These are phyloP conservation scores for Ondatra zibethicus DNA, from an alignment of 2,113 vertebrate species.

Conservation along the genomic window DNA sequence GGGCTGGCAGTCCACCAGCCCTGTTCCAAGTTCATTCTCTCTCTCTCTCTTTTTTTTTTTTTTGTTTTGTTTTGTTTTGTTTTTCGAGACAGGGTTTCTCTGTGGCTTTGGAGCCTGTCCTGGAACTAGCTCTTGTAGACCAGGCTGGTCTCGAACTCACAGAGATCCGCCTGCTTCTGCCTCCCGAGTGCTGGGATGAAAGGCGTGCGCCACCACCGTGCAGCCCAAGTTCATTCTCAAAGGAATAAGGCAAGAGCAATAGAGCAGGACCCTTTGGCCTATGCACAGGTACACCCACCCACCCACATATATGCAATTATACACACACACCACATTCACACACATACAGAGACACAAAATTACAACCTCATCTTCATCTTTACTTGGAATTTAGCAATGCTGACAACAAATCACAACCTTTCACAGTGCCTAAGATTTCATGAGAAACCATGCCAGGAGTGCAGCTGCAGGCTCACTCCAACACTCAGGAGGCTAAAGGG, in stretches of 20 bases:
- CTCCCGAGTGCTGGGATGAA: too few relatives aligned
- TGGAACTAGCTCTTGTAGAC: too few relatives aligned
- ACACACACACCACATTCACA: not conserved
- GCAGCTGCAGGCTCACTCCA: not conserved
- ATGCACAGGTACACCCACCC: not conserved
- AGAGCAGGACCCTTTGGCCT: not conserved
- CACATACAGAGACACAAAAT: too few relatives aligned
- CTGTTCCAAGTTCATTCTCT: not conserved
- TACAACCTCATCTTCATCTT: not conserved
- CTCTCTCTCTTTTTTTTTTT: too few relatives aligned
- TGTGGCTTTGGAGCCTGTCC: too few relatives aligned
- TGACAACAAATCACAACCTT: conserved; percentile 12
- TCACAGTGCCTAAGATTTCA: not conserved
- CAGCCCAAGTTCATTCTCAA: not conserved
- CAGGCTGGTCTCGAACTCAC: too few relatives aligned
- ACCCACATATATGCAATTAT: not conserved
- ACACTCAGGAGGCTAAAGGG: not conserved
- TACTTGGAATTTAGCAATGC: not conserved
- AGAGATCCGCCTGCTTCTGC: too few relatives aligned
- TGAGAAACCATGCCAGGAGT: not conserved
- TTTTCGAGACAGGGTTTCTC: too few relatives aligned
- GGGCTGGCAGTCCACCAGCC: not conserved
- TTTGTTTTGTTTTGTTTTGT: too few relatives aligned
- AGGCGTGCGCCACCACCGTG: too few relatives aligned
- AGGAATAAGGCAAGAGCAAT: not conserved